Evolutionary conservation across 1,140 invertebrate genomes (phyloP), one percentile per base, ranked within the genome.

Genomic region (Lepidurus packardi): DNA sequence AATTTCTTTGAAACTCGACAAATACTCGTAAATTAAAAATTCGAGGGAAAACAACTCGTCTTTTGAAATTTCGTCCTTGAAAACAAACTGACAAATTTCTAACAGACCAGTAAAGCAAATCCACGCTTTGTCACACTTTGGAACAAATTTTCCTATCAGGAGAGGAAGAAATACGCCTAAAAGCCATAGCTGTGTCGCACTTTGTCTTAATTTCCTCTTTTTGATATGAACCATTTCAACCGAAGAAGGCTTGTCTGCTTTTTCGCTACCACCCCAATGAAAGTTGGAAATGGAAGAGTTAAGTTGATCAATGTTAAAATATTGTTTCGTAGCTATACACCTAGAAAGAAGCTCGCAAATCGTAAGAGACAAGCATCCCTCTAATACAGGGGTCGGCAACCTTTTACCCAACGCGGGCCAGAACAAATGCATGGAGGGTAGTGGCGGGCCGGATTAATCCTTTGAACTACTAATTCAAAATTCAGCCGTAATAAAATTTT

Each of bases 1-100:
- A 16, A 78, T 24, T 78, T 3, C 25, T 73, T 79, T 79, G 47
- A 78, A 76, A 8, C n/a, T 42, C 16, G 34, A 34, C 73, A 47
- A 73, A 77, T 78, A 47, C 21, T 79, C 75, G 25, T 13, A n/a
- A 44, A 79, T 41, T 42, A 79, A 44, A 34, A 43, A 41, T 7
- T 47, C 77, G 43, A 79, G 21, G 41, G 24, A 74, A 65, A 73
- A 42, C 16, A 79, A 41, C 10, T 76, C 25, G 13, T 42, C 25
- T n/a, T 3, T 42, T 41, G 78, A 77, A 44, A 79, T 78, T 45
- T n/a, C 74, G 53, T 75, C 73, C 41, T 47, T 45, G 77, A 79
- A 79, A 41, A 79, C 74, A 13, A 79, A 11, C 43, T 76, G 34
- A 65, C 41, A 44, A 78, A 79, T 78, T 43, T 44, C 43, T 41